Base-by-base conservation (phyloP, 2,888 invertebrate species). In the Agrochola litura region DNA sequence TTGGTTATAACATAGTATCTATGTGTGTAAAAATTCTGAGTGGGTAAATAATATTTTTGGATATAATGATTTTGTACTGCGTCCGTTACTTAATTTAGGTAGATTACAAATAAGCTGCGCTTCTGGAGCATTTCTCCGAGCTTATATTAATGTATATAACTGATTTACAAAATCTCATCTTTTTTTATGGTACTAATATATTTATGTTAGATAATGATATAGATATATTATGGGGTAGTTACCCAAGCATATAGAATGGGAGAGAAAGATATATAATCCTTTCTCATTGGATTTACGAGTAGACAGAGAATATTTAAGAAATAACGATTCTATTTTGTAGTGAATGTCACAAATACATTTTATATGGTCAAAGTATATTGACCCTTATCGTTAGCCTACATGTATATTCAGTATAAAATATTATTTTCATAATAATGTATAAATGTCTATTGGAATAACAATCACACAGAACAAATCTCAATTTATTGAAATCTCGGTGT, bases 11-110 rank as follows among this genome's bases (percentile, higher is more conserved):
- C 9, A 1, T 73, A 61, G n/a, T 43, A 5, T 46, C 0, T 68
- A 61, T 9, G 56, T 6, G 6, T 65, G 41, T 77, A 12, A 30
- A 14, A 30, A n/a, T 25, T 10, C 41, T 14, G 4, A 56, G 9
- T 72, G 37, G 10, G n/a, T 58, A 64, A 41, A 72, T 73, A 58
- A 72, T 73, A 64, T 81, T 81, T 78, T 73, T 58, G 8, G 14
- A 49, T 22, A 56, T 25, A 25, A 43, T 54, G 14, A 46, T 64
- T 74, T 0, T 37, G 65, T 54, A 74, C 16, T 37, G 37, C 58
- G 81, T 81, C 81, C 81, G 60, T 73, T 73, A 46, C n/a, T 52
- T 81, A 58, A 46, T 78, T 77, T 58, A 81, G 19, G 25, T 65
- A 64, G 54, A 46, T 54, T 22, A 3, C 6, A 43, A 72, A 43